Evolutionary conservation across 2,888 invertebrate genomes (phyloP).

Genomic region (Caenorhabditis sp.): DNA sequence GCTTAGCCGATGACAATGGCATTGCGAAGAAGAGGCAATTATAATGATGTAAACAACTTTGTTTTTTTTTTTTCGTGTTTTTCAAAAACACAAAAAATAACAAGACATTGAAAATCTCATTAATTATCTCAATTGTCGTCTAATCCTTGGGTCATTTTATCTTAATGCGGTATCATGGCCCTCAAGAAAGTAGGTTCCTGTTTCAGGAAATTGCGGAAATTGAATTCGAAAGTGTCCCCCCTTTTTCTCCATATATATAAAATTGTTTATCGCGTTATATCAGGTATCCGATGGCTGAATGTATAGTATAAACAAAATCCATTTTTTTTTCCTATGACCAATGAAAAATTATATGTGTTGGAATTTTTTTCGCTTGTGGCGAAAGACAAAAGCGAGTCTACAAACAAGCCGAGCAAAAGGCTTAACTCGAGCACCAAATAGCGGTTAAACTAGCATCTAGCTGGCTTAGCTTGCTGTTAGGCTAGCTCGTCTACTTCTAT

Average conservation of each 20-base stretch:
- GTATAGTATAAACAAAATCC: not conserved
- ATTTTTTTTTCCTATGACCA: not conserved
- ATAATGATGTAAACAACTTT: not conserved
- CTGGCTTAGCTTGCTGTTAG: not conserved
- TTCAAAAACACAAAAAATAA: not conserved
- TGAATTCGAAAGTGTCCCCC: not conserved
- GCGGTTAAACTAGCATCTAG: constrained; percentile 45
- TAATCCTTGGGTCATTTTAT: not conserved
- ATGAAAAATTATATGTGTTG: not conserved
- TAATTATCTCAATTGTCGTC: not conserved
- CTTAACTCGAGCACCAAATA: constrained; percentile 57
- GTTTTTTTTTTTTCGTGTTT: not conserved
- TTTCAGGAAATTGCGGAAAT: not conserved
- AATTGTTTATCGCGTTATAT: not conserved
- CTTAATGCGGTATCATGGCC: not conserved
- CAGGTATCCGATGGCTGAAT: not conserved
- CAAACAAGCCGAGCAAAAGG: constrained; percentile 39
- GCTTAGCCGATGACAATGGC: constrained; percentile 34
- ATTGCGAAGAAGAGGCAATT: constrained; percentile 1
- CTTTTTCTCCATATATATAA: not conserved
- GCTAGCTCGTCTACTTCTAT: not conserved
- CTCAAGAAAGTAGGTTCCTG: not conserved
- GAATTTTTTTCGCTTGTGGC: not conserved
- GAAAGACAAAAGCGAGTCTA: constrained; percentile 12
- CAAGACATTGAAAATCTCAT: not conserved